Evolutionary conservation across 2,113 vertebrate species (phyloP).

Genomic region (Scortum barcoo): DNA sequence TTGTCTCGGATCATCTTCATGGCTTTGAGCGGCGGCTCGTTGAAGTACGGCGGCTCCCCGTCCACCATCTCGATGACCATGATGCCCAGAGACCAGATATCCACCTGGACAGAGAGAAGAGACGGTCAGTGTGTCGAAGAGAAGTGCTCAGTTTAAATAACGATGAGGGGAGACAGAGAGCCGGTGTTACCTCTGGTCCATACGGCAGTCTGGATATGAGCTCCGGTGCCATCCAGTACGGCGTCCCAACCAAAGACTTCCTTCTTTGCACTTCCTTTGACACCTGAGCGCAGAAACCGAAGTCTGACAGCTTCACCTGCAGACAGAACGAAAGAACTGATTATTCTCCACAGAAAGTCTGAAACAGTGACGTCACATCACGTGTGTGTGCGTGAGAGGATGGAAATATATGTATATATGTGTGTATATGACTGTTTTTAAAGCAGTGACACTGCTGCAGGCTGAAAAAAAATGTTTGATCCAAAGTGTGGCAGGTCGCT

Average conservation of each 20-base stretch:
- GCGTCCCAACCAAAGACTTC: slow-evolving; percentile 92
- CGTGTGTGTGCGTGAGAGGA: not conserved
- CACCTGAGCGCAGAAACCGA: slow-evolving; percentile 95
- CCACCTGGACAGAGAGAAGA: slow-evolving; percentile 82
- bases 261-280: slow-evolving; percentile 92
- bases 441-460: not conserved
- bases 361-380: not conserved
- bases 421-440: not conserved
- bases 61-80: slow-evolving; percentile 99
- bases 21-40: slow-evolving; percentile 95
- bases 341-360: not conserved
- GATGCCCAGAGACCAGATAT: slow-evolving; percentile 96
- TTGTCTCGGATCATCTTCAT: slow-evolving; percentile 99
- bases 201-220: slow-evolving; percentile 94
- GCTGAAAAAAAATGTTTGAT: not conserved
- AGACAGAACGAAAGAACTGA: not conserved
- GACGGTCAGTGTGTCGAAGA: not conserved
- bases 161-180: not conserved
- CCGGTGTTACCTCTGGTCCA: slow-evolving; percentile 86
- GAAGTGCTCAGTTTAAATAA: not conserved
- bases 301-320: slow-evolving; percentile 96
- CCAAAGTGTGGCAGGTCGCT: not conserved
- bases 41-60: slow-evolving; percentile 96
- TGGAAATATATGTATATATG: not conserved
- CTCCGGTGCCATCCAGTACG: slow-evolving; percentile 95